These are phyloP conservation scores for Ascidia mentula DNA, from an alignment of 23 tunicate species.

Conservation along the genomic window DNA sequence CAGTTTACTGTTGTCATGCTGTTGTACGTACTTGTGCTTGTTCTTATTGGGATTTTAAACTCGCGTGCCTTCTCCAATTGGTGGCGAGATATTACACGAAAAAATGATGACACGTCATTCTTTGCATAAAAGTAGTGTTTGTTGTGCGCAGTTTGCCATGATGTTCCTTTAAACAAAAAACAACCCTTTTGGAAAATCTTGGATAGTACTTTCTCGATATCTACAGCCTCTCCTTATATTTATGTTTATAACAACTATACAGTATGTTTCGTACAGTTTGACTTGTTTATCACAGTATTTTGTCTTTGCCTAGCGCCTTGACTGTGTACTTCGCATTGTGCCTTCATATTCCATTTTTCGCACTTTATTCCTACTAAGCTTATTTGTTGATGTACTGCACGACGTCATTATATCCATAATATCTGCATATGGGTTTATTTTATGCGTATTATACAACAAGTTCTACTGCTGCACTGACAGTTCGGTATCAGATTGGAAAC, in stretches of 20 bases:
- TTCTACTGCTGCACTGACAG: too few relatives aligned
- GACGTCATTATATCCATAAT: too few relatives aligned
- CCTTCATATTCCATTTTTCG: neutral
- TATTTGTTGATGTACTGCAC: too few relatives aligned
- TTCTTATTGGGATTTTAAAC: conserved; percentile 21
- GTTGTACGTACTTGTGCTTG: conserved; percentile 15
- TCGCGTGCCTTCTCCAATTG: conserved; percentile 37
- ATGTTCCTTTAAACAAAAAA: neutral
- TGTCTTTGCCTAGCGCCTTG: neutral
- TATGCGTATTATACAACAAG: too few relatives aligned
- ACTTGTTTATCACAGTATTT: neutral
- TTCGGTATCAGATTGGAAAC: too few relatives aligned
- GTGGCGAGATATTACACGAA: conserved; percentile 30
- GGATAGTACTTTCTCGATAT: too few relatives aligned
- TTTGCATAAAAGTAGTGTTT: neutral
- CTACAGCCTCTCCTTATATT: too few relatives aligned
- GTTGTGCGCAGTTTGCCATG: neutral
- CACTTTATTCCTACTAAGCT: too few relatives aligned
- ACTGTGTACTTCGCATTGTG: neutral
- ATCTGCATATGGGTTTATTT: too few relatives aligned
- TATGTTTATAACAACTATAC: too few relatives aligned
- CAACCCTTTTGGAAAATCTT: too few relatives aligned
- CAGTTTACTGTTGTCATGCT: conserved; percentile 36
- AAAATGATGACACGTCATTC: conserved; percentile 14
- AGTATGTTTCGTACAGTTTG: neutral